Conservation (phyloP, 2,797 vertebrate genomes). For the Amblyopsis hoosieri region DNA sequence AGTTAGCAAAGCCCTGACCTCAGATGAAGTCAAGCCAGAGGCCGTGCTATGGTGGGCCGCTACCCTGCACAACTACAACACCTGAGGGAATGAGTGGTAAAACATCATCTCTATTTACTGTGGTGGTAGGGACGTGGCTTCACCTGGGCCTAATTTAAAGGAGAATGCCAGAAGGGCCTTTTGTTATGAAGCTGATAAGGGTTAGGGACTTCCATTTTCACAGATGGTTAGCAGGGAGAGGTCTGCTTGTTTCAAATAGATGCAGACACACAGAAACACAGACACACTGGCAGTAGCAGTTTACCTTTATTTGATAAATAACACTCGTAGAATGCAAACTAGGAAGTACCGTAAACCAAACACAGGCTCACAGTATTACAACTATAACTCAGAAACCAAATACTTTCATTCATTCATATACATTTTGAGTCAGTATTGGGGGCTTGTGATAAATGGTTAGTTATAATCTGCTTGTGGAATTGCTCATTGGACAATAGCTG, state of each 20-base stretch:
- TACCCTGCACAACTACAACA: slow-evolving; percentile 27
- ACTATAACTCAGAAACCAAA: slow-evolving; percentile 8
- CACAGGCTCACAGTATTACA: background rate
- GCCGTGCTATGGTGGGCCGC: slow-evolving; percentile 30
- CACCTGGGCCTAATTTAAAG: slow-evolving; percentile 16
- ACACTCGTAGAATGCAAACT: too few relatives aligned
- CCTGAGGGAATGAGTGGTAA: slow-evolving; percentile 25
- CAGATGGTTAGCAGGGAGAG: slow-evolving; percentile 22
- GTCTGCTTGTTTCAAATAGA: slow-evolving; percentile 4
- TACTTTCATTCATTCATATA: too few relatives aligned
- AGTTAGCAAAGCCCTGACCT: slow-evolving; percentile 9
- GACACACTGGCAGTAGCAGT: background rate
- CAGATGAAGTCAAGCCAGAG: slow-evolving; percentile 20
- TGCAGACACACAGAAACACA: slow-evolving; percentile 1
- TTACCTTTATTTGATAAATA: too few relatives aligned
- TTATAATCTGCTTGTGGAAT: background rate
- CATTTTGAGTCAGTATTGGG: too few relatives aligned
- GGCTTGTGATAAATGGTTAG: too few relatives aligned
- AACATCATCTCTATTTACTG: too few relatives aligned
- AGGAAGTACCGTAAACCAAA: slow-evolving; percentile 24
- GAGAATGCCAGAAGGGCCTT: slow-evolving; percentile 21
- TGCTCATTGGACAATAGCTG: background rate
- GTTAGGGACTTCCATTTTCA: slow-evolving; percentile 47
- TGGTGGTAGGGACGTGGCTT: slow-evolving; percentile 2
- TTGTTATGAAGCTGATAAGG: slow-evolving; percentile 37